Base-by-base conservation (phyloP, 2,113 vertebrate species). In the human (Homo sapiens) region DNA sequence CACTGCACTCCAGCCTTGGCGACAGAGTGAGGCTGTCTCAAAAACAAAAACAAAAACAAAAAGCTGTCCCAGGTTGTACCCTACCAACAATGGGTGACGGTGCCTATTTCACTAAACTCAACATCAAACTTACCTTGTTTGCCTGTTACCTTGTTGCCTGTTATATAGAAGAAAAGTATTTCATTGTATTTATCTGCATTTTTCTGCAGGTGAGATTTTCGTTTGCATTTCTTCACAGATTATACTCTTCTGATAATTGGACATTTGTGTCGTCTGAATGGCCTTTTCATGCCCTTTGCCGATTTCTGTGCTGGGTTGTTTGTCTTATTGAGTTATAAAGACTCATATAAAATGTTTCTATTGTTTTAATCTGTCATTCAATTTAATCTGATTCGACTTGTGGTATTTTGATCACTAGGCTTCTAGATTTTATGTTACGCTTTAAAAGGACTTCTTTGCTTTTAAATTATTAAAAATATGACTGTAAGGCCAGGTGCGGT, bases 241-340 rank as follows among this genome's bases (percentile, higher is more conserved):
- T 59, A 52, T 35, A 59, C 5, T 12, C 11, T 86, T 86, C 38
- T 79, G 27, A 18, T 89, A 27, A 68, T 88, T 59, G 70, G 18
- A 32, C 2, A 1, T 68, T 80, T 80, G 1, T 89, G 23, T 52
- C 85, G 90, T 70, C 43, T 75, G 7, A 88, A 25, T 40, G 57
- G 55, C 20, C 14, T 80, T 94, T 75, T 80, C 40, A 45, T 70
- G 55, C 55, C n/a, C n/a, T 93, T 91, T 76, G 95, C 57, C 50
- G 20, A 16, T 52, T 91, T 97, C 79, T 75, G 22, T 59, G 0
- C 52, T 64, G 43, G 8, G 30, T 50, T 59, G 22, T 81, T 80
- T 59, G 50, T 79, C 70, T 84, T 83, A 38, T 38, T 85, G 52
- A 57, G 40, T 89, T 88, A 35, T 30, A 35, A 92, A 66, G 16